Evolutionary conservation across 2,888 invertebrate genomes (phyloP), one percentile per base, ranked within the genome.

Genomic region (Hedychridium roseum): DNA sequence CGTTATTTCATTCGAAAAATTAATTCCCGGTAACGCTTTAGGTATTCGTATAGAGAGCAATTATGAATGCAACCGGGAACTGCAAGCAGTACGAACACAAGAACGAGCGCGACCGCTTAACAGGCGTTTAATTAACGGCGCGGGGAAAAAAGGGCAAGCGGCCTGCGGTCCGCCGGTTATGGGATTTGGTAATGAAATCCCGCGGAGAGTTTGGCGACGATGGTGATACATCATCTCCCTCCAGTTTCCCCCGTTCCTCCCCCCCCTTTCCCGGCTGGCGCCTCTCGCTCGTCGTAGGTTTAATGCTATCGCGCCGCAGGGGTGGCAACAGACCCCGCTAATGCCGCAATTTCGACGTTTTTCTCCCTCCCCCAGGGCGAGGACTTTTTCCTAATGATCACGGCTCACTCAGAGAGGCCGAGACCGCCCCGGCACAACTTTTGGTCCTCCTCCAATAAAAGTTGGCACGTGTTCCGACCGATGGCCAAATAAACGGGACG

Each of bases 361-460:
- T 62, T 68, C 61, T 60, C 48, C 58, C 46, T 51, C 42, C 46
- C 41, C 49, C 51, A 46, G 44, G 36, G 12, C n/a, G 16, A 36
- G 54, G 57, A 62, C 53, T 66, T 63, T 45, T 66, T 66, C 62
- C 66, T 71, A 71, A 73, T 72, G 70, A 71, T 71, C 65, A 60
- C 64, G 44, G 41, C 43, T 51, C 54, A 36, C 58, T 53, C 50
- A 48, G 21, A 43, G 35, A 18, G 39, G 31, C 27, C 17, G 21
- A 27, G 32, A 36, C 43, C 39, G 15, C 30, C 12, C 34, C 11
- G 50, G 56, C 56, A 51, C 68, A 74, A 74, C 70, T 73, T 74
- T 73, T 68, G 73, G 71, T 72, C 67, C 58, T 64, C 52, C 62
- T 73, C 73, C 74, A 70, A 68, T 63, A 60, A 73, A 74, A 74